Base-by-base conservation (phyloP, 2,113 vertebrate species). In the Poecile atricapillus region DNA sequence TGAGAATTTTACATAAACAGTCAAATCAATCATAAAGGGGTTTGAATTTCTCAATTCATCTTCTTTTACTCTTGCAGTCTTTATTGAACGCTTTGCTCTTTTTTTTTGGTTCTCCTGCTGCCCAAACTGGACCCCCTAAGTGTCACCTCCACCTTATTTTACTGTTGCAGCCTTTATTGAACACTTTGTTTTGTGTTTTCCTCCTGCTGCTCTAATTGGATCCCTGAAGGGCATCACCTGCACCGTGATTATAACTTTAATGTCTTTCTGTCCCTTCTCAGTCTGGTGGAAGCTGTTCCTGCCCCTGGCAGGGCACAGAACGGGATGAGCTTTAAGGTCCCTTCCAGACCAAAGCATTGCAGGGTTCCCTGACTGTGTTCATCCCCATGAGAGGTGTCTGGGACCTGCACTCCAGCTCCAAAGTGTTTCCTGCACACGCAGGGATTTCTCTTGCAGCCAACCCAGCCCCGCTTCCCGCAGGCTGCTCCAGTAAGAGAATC, bases 301-400 rank as follows among this genome's bases (percentile, higher is more conserved):
- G 76, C 31, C 44, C 2, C 0, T 18, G 46, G 12, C 27, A 30
- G n/a, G 47, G 23, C 33, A 5, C 53, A 55, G 55, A 6, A 6
- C 1, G 1, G 31, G 56, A 17, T 21, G 75, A 39, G 49, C 74
- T 47, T 9, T 30, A 1, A 3, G 63, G 41, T 30, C 13, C 28
- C 33, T 39, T n/a, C 46, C 55, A 39, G 14, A 2, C 33, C 47
- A 7, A 28, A 3, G 2, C 55, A 5, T 8, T 2, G 22, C 39
- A 2, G 1, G 9, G 1, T 9, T 24, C 31, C 7, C 0, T 11
- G 31, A 0, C 10, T 46, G 33, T 14, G 62, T 13, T 27, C 13
- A 7, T 46, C 18, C 47, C 20, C 35, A 5, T 0, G 13, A 3
- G 15, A 28, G 44, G 4, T 8, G 23, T 3, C 65, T 43, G 62